A percentile compares a stretch with the other conserved stretches of the same genome.
These are phyloP conservation scores for Sphaeramia orbicularis DNA, from an alignment of 2,797 vertebrate genomes.

Conservation along the genomic window DNA sequence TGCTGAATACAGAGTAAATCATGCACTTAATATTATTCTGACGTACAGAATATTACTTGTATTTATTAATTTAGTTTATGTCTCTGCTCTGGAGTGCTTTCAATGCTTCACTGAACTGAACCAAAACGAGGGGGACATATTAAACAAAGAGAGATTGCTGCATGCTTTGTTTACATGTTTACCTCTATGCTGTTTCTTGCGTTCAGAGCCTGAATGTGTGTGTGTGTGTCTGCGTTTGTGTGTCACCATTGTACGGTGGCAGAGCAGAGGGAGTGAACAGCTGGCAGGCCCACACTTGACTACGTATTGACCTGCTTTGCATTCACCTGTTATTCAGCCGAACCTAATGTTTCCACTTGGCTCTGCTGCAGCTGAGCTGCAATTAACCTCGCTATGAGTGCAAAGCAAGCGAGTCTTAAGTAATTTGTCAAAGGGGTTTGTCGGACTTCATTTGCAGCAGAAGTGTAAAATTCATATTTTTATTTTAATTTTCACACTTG, in stretches of 20 bases:
- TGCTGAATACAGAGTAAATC: too few species aligned
- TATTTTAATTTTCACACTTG: constrained; percentile 16
- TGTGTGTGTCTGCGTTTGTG: constrained; percentile 21
- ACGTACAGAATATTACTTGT: too few species aligned
- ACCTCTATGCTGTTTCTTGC: constrained; percentile 12
- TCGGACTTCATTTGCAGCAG: constrained; percentile 54
- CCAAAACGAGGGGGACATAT: constrained; percentile 7
- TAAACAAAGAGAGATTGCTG: not conserved
- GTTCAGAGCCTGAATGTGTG: constrained; percentile 31
- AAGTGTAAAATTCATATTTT: constrained; percentile 40
- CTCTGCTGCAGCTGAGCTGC: constrained; percentile 68
- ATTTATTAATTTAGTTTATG: not conserved
- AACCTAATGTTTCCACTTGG: constrained; percentile 78
- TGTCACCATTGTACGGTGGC: constrained; percentile 42
- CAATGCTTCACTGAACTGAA: constrained; percentile 1
- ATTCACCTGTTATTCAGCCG: constrained; percentile 82
- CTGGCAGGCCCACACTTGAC: constrained; percentile 79
- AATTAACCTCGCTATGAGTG: constrained; percentile 70
- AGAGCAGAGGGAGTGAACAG: constrained; percentile 68
- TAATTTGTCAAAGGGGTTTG: constrained; percentile 59
- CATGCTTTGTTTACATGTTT: constrained; percentile 38
- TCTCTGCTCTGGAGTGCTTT: not conserved
- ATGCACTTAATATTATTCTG: too few species aligned
- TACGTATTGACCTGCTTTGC: constrained; percentile 81
- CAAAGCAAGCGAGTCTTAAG: constrained; percentile 54